Conservation (phyloP, 2,113 vertebrate genomes). For the Gallinago paraguaiae region DNA sequence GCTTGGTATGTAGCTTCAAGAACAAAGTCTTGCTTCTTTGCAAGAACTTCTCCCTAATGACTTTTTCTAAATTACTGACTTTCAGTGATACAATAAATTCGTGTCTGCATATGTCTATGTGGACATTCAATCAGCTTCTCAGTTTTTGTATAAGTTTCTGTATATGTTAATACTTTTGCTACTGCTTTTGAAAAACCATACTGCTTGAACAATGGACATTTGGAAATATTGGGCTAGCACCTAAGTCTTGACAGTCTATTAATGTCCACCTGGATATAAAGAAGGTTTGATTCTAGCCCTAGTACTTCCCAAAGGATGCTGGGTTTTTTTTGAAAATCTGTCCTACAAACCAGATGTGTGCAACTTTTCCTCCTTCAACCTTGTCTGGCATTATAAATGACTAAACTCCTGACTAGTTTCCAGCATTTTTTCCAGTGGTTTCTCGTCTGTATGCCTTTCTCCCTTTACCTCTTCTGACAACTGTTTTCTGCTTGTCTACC, state of each 20-base stretch:
- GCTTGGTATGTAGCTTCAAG: background rate
- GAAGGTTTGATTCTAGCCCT: background rate
- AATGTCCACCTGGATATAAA: background rate
- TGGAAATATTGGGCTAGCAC: background rate
- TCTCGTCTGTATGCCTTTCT: background rate
- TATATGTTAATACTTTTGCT: background rate
- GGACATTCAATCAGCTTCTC: background rate
- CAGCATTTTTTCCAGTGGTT: background rate
- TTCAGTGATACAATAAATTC: background rate
- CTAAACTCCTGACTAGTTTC: background rate
- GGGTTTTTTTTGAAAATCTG: background rate
- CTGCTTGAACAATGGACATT: background rate
- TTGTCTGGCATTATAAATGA: background rate
- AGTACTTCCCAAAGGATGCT: background rate
- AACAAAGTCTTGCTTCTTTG: background rate
- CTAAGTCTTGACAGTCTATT: background rate
- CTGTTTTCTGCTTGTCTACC: constrained; percentile 5
- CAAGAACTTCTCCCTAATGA: background rate
- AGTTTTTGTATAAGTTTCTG: background rate
- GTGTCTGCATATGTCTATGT: background rate
- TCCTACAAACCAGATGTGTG: fast-evolving
- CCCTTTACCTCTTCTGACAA: background rate
- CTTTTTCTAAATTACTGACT: background rate
- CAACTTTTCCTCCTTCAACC: background rate
- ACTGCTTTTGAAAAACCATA: background rate